A percentile compares a stretch with the other conserved stretches of the same genome.
These are phyloP conservation scores for Tauraco erythrolophus DNA, from an alignment of 2,113 vertebrate genomes.

Conservation along the genomic window DNA sequence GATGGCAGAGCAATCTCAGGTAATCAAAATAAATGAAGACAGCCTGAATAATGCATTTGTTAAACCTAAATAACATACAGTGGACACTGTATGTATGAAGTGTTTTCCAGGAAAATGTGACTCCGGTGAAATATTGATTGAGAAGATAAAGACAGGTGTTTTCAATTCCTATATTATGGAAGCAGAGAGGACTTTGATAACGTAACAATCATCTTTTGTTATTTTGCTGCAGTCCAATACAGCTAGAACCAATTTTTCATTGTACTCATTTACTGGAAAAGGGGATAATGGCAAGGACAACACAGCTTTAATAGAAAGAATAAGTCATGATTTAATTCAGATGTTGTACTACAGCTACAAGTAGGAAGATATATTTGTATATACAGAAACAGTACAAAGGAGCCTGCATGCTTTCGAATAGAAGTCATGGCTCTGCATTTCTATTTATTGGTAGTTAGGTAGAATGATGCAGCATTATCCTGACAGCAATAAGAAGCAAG, in stretches of 20 bases:
- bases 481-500: constrained; percentile 28
- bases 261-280: constrained; percentile 66
- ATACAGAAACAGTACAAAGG: constrained; percentile 32
- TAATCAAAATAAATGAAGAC: constrained; percentile 73
- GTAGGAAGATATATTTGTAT: constrained; percentile 20
- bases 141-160: constrained; percentile 67
- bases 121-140: constrained; percentile 68
- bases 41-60: constrained; percentile 69
- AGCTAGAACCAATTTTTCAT: constrained; percentile 69
- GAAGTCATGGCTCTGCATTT: constrained; percentile 45
- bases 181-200: constrained; percentile 70
- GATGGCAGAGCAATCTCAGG: constrained; percentile 57
- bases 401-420: constrained; percentile 27
- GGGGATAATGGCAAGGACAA: constrained; percentile 55
- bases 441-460: constrained; percentile 52
- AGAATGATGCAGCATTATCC: constrained; percentile 57
- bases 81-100: constrained; percentile 64
- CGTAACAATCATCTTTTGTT: constrained; percentile 63
- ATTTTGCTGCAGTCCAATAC: constrained; percentile 55
- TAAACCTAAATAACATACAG: constrained; percentile 71
- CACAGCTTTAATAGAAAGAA: constrained; percentile 55
- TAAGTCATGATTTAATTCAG: constrained; percentile 57
- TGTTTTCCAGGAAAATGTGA: constrained; percentile 67
- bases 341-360: constrained; percentile 33
- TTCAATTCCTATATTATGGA: constrained; percentile 65